Base-by-base conservation (phyloP, 2,797 vertebrate genomes). In the Trachops cirrhosus region DNA sequence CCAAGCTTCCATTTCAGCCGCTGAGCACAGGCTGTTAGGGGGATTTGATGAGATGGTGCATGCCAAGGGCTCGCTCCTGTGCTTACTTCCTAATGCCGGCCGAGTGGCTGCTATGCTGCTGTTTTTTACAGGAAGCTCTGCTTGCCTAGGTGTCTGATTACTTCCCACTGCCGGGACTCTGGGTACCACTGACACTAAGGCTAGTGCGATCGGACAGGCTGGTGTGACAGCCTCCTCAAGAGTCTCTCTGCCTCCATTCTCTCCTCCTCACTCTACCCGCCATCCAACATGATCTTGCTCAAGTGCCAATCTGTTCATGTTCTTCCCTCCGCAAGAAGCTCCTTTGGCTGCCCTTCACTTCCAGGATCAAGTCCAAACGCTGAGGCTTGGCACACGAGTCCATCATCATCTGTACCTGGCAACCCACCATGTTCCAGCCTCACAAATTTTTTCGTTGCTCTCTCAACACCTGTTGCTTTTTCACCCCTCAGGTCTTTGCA, bases 291-390 rank as follows among this genome's bases (percentile, higher is more conserved):
- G 54, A 46, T 78, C 32, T 24, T 52, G 48, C 62, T 59, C 15
- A 75, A 71, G 73, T 46, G 48, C 85, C 78, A 24, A 34, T 32
- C 80, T 75, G 37, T 52, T 88, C n/a, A 3, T 19, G 6, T 70
- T 77, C 73, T 50, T 84, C n/a, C 15, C 24, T 93, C 73, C 10
- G 5, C 26, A 9, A 92, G 89, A 62, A 67, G 10, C 48, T 86
- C 73, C 79, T 95, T 16, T 88, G 82, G 87, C 92, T 59, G 54
- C 83, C 77, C 44, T 75, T 91, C 62, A 3, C 26, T 52, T 75
- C 54, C 68, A 70, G 94, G 77, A 86, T 70, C 67, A 68, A 90
- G 77, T 92, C 85, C 93, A 74, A 64, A 86, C 37, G 52, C 64
- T 26, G 12, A 16, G 14, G 11, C 37, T 95, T 90, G 89, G 85